Evolutionary conservation across 2,797 vertebrate genomes (phyloP).

Genomic region (Pogoniulus pusillus): DNA sequence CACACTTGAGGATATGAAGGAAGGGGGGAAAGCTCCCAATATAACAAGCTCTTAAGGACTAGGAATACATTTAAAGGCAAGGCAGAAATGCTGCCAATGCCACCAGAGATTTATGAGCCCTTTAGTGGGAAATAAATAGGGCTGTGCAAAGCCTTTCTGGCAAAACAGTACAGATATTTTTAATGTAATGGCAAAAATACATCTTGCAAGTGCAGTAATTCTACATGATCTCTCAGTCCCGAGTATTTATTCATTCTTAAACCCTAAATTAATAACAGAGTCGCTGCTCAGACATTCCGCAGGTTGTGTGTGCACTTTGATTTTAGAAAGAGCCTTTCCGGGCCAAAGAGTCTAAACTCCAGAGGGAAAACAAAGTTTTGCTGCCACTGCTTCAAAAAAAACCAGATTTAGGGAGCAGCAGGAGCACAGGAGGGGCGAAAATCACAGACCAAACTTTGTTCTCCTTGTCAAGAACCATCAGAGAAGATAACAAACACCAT

Average conservation of each 20-base stretch:
- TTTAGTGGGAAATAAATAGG: constrained; percentile 61
- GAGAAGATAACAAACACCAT: neutral
- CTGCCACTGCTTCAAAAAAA: neutral
- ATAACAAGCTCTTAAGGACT: constrained; percentile 26
- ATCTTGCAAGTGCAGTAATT: constrained; percentile 51
- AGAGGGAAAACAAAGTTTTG: neutral
- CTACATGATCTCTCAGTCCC: constrained; percentile 38
- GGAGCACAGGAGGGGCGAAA: neutral
- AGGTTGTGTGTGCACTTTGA: neutral
- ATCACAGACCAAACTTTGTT: neutral
- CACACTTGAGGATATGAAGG: neutral
- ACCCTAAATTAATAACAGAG: constrained; percentile 54
- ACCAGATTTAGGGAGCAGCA: neutral
- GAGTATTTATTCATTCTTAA: constrained; percentile 64
- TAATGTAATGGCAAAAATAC: constrained; percentile 54
- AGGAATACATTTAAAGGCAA: constrained; percentile 53
- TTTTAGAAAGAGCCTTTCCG: neutral
- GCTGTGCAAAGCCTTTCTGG: constrained; percentile 47
- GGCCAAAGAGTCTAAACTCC: neutral
- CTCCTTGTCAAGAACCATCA: neutral
- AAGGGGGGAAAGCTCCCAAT: neutral
- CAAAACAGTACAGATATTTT: constrained; percentile 57
- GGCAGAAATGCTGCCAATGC: constrained; percentile 32
- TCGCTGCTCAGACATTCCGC: neutral
- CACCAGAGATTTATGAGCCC: constrained; percentile 51